phyloP scores from a whole-genome alignment of 2,888 invertebrate genomes.

The Caenorhabditis angaria region DNA sequence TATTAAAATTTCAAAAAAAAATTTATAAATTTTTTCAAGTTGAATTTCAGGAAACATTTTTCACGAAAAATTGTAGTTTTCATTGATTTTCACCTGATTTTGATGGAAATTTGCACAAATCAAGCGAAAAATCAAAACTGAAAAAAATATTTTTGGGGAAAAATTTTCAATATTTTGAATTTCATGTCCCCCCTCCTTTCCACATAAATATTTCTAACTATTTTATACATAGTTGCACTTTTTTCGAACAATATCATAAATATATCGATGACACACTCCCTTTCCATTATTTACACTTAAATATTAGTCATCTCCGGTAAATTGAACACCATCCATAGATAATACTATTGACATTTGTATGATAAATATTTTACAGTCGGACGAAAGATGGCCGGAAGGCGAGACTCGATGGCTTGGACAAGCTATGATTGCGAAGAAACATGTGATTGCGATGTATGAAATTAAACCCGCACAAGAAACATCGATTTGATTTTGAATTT shows the following conservation, averaged over 20 bases:
- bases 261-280: neutral
- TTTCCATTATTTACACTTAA: neutral
- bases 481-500: neutral
- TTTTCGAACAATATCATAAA: neutral
- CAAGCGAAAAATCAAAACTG: too few species aligned
- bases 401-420: conserved; percentile 26
- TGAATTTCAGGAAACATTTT: too few species aligned
- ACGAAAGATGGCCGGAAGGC: conserved; percentile 26
- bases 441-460: conserved; percentile 16
- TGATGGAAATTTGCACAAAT: too few species aligned
- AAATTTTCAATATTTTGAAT: too few species aligned
- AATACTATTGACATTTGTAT: neutral
- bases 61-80: too few species aligned
- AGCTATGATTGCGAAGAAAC: conserved; percentile 34
- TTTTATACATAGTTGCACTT: neutral
- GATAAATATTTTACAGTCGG: conserved; percentile 18
- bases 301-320: conserved; percentile 1
- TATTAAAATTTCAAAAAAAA: neutral
- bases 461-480: conserved; percentile 3
- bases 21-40: too few species aligned
- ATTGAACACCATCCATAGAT: too few species aligned
- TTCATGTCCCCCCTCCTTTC: too few species aligned
- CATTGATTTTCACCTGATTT: too few species aligned
- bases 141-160: neutral
- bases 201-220: neutral